Conservation (phyloP, 2,113 vertebrate species). For the Dendrocopos noguchii region DNA sequence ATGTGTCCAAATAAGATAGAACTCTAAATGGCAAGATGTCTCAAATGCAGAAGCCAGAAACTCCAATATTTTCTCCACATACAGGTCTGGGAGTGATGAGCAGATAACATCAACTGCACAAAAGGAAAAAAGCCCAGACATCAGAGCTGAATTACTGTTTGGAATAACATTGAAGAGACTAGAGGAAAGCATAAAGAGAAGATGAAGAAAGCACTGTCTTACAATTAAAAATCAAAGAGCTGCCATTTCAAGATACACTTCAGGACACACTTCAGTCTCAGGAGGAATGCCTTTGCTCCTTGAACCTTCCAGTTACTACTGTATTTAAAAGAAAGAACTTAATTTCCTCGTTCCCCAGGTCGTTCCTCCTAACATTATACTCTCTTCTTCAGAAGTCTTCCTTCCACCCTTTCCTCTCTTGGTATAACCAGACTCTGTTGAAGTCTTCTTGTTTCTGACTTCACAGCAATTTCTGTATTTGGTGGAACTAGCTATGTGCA, state of each 20-base stretch:
- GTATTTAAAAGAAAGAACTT: not conserved
- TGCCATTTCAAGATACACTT: not conserved
- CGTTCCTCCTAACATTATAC: not conserved
- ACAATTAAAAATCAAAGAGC: not conserved
- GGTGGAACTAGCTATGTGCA: not conserved
- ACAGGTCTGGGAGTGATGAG: constrained; percentile 88
- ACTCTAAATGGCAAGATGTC: constrained; percentile 88
- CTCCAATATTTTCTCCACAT: constrained; percentile 89
- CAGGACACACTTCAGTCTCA: not conserved
- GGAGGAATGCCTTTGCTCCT: not conserved
- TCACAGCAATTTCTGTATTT: not conserved
- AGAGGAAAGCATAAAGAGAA: not conserved
- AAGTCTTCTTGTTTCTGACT: not conserved
- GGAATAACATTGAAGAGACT: not conserved
- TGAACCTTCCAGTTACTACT: not conserved
- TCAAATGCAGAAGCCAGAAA: constrained; percentile 89
- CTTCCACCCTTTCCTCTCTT: not conserved
- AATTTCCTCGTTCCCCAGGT: not conserved
- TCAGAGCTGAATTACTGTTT: not conserved
- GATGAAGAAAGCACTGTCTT: not conserved
- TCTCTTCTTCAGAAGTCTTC: not conserved
- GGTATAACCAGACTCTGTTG: not conserved
- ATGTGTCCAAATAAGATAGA: constrained; percentile 92
- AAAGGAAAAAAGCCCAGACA: not conserved
- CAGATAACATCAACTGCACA: constrained; percentile 85